Base-by-base conservation (phyloP, 2,113 vertebrate species). In the Hemicordylus capensis region DNA sequence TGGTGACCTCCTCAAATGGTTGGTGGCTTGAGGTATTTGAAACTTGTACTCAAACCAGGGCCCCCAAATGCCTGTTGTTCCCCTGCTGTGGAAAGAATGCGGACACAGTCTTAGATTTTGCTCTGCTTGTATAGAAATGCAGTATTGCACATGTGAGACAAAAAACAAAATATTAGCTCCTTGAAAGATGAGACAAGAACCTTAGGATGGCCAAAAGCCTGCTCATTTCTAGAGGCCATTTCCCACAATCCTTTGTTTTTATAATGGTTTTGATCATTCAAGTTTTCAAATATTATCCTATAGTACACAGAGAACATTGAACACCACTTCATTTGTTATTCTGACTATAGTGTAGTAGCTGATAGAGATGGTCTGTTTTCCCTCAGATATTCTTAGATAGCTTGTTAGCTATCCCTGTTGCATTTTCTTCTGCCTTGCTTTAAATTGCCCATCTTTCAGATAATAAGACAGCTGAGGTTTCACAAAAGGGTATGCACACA, bases 381-480 rank as follows among this genome's bases (percentile, higher is more conserved):
- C 75, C 87, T 31, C 81, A 64, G 67, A 85, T 56, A 59, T 31
- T 54, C 10, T 75, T 59, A 76, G 12, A 74, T 61, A 1, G 11
- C 79, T 81, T 39, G 1, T 85, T 86, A 88, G 17, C 5, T 54
- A 6, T 54, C 11, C 10, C 51, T 54, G 51, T 54, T 14, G 17
- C 10, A 54, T 54, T 54, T 54, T 51, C 17, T 54, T 54, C 51
- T 12, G 12, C 12, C 51, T 54, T 54, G 20, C 2, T 1, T 74
- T 81, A 0, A 4, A 19, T 56, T 54, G 20, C 51, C n/a, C 19
- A 75, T 75, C 48, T 76, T 56, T 54, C 17, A 54, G 51, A 34
- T 20, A n/a, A 76, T n/a, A 76, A 51, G 69, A 48, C 80, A 91
- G 78, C 69, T 90, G 86, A 56, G 82, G 26, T 69, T 80, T 74